A percentile compares a stretch with the other conserved stretches of the same genome.
These are phyloP conservation scores for Xiphydria camelus DNA, from an alignment of 2,888 invertebrate species.

Conservation along the genomic window DNA sequence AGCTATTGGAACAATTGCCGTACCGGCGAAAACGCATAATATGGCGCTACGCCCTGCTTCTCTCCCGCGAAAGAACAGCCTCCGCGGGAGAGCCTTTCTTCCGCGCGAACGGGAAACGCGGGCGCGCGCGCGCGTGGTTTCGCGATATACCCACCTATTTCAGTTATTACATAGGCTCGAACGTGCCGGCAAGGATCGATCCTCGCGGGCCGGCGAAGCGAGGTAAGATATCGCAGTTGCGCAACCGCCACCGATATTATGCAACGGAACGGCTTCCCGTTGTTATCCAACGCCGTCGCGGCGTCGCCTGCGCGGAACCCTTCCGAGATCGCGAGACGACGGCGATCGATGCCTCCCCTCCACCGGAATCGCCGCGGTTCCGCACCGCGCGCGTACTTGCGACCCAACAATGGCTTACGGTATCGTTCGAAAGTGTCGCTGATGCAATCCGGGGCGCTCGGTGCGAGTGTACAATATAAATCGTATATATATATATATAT, in stretches of 20 bases:
- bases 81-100: too few species aligned
- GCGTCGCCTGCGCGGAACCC: background rate
- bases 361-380: too few species aligned
- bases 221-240: slow-evolving; percentile 41
- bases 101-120: too few species aligned
- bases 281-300: slow-evolving; percentile 39
- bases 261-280: slow-evolving; percentile 46
- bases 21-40: too few species aligned
- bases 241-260: slow-evolving; percentile 41
- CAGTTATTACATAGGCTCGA: too few species aligned
- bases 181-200: too few species aligned
- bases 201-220: slow-evolving; percentile 5
- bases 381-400: background rate
- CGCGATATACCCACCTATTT: too few species aligned
- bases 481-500: slow-evolving; percentile 46
- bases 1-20: too few species aligned
- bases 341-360: too few species aligned
- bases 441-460: slow-evolving; percentile 35
- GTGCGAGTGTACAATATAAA: slow-evolving; percentile 37
- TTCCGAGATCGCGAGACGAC: background rate
- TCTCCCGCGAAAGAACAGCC: too few species aligned
- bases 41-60: too few species aligned
- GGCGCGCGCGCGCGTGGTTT: too few species aligned
- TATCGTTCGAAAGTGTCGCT: slow-evolving; percentile 43
- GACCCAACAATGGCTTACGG: slow-evolving; percentile 41